Conservation (phyloP, 2,888 invertebrate genomes). For the Entomobrya proxima region DNA sequence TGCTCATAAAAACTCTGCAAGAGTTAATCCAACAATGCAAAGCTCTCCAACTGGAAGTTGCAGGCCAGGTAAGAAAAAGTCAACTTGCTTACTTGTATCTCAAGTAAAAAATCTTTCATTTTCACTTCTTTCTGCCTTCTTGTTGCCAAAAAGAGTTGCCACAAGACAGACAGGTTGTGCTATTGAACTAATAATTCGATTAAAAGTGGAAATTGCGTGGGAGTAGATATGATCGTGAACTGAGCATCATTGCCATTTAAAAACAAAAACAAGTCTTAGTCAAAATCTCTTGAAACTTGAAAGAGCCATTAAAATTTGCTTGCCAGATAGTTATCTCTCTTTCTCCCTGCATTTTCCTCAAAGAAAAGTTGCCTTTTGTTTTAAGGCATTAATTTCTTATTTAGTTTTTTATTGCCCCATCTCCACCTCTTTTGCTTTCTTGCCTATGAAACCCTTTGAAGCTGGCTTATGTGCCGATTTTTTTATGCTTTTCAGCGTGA, state of each 20-base stretch:
- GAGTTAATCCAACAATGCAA: slow-evolving; percentile 84
- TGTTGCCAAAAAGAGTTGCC: slow-evolving; percentile 21
- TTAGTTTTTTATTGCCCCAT: background rate
- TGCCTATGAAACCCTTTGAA: background rate
- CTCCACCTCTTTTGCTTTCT: slow-evolving; percentile 41
- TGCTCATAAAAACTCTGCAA: slow-evolving; percentile 83
- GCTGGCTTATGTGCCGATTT: too few species aligned
- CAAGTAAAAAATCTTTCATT: background rate
- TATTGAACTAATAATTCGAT: slow-evolving; percentile 50
- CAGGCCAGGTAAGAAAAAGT: slow-evolving; percentile 80
- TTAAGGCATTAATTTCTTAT: background rate
- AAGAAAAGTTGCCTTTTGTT: slow-evolving; percentile 35
- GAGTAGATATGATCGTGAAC: slow-evolving; percentile 7
- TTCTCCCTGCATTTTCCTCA: background rate
- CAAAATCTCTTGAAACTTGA: background rate
- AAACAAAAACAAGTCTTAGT: slow-evolving; percentile 30
- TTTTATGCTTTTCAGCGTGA: slow-evolving; percentile 77
- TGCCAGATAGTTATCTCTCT: slow-evolving; percentile 14
- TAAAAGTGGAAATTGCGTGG: slow-evolving; percentile 41
- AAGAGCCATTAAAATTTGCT: background rate
- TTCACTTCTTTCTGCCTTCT: background rate
- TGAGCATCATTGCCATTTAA: slow-evolving; percentile 8
- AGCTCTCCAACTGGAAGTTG: slow-evolving; percentile 84
- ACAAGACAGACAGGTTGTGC: slow-evolving; percentile 36
- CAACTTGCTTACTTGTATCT: background rate